Evolutionary conservation across 2,797 vertebrate species (phyloP).

Genomic region (Tinamus major): DNA sequence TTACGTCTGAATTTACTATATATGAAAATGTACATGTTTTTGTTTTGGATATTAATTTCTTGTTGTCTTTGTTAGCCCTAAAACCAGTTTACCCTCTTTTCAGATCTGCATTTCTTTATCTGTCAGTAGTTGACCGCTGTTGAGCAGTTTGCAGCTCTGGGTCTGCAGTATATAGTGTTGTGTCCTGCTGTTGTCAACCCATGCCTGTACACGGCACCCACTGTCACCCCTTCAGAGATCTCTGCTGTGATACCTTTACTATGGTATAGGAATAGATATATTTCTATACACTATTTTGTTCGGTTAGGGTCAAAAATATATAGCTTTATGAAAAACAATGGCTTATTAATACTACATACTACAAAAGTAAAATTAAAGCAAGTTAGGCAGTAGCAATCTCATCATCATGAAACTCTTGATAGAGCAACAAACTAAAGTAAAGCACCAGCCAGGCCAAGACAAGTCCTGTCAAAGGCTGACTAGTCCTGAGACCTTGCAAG

Average conservation of each 20-base stretch:
- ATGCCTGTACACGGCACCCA: background rate
- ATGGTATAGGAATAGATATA: no score
- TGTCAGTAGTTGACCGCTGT: background rate
- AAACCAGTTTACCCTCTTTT: background rate
- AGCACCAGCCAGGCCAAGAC: background rate
- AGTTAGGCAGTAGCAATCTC: background rate
- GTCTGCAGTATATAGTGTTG: background rate
- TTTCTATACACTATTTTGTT: background rate
- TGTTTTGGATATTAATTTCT: background rate
- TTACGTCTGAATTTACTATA: background rate
- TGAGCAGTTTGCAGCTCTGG: background rate
- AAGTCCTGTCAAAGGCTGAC: background rate
- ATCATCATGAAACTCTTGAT: background rate
- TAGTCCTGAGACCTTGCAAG: rapidly evolving
- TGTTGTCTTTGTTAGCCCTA: background rate
- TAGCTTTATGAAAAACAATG: background rate
- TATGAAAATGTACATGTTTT: background rate
- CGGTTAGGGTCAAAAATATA: background rate
- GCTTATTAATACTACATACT: background rate
- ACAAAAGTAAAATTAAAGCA: background rate
- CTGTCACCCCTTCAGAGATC: background rate
- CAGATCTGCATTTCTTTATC: background rate
- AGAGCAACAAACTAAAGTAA: background rate
- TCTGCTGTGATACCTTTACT: background rate
- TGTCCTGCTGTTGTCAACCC: background rate